Evolutionary conservation across 2,797 vertebrate species (phyloP), one percentile per base, ranked within the genome.

Genomic region (Thalassophryne amazonica): DNA sequence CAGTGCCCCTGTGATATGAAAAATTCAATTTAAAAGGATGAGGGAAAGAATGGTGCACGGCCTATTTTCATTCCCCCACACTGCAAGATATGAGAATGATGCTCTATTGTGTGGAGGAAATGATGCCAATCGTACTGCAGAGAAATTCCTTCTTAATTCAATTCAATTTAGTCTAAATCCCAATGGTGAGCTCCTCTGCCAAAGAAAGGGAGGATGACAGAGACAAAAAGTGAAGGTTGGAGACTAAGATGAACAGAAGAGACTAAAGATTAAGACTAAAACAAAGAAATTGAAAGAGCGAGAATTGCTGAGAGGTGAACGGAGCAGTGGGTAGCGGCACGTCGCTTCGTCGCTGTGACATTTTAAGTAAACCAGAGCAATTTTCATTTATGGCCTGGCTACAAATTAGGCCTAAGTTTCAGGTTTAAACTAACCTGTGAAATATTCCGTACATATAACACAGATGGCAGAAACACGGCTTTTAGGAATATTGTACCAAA

Each of bases 11-110:
- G 81, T 86, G 87, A 91, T 90, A 91, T 90, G 89, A 92, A 91
- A 91, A 92, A 92, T 89, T 90, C 89, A 92, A 92, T 92, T 92
- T 92, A 90, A 89, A 87, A 86, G 89, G 87, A 89, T 90, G 88
- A 88, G 89, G 88, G 80, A 88, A 87, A 89, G 86, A 91, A 88
- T 86, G 83, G 87, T 76, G 89, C 84, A 66, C 69, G 80, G 86
- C 83, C 89, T 88, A 88, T 89, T 91, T 91, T 90, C 89, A 84
- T 88, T 88, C 85, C 76, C 84, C 79, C 88, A 88, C 90, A 88
- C 76, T 66, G 78, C 75, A 80, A 86, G 90, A 91, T 91, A 91
- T 89, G 89, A 91, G 88, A 90, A 89, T 88, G 89, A 88, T 90
- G 90, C 90, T 89, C 88, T 83, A 90, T 90, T 91, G 89, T 89